phyloP scores from a whole-genome alignment of 2,888 invertebrate species.

The Orthosia gothica region DNA sequence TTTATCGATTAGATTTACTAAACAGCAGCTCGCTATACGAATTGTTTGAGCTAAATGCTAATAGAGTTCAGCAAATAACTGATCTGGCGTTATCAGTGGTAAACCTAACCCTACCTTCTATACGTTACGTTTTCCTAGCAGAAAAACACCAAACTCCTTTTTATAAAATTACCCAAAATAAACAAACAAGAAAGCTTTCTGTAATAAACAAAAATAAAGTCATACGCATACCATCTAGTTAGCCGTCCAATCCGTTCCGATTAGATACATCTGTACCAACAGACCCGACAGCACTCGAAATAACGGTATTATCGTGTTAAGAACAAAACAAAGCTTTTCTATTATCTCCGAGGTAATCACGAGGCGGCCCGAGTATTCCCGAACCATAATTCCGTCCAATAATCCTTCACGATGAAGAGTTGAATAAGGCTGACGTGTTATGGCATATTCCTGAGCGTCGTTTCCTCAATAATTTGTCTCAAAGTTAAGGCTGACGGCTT shows the following conservation, averaged over 20 bases:
- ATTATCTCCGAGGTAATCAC: slow-evolving; percentile 76
- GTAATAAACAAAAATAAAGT: slow-evolving; percentile 45
- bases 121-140: not conserved
- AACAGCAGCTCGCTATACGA: not conserved
- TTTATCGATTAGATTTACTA: no score
- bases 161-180: not conserved
- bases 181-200: slow-evolving; percentile 33
- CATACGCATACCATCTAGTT: slow-evolving; percentile 30
- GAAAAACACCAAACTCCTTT: not conserved
- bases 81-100: not conserved
- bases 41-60: not conserved
- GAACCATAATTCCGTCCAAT: slow-evolving; percentile 71
- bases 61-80: not conserved
- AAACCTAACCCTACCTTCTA: not conserved
- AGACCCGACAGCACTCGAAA: slow-evolving; percentile 48
- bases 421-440: slow-evolving; percentile 80
- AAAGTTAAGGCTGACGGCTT: slow-evolving; percentile 62
- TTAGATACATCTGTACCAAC: slow-evolving; percentile 35
- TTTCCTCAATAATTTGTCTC: slow-evolving; percentile 82
- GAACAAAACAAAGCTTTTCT: slow-evolving; percentile 73
- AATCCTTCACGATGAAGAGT: slow-evolving; percentile 83
- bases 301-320: slow-evolving; percentile 57
- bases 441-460: slow-evolving; percentile 78
- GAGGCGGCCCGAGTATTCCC: slow-evolving; percentile 69
- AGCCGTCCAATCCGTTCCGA: slow-evolving; percentile 38